These are phyloP conservation scores for Ceryle rudis DNA, from an alignment of 2,797 vertebrate genomes.

Conservation along the genomic window DNA sequence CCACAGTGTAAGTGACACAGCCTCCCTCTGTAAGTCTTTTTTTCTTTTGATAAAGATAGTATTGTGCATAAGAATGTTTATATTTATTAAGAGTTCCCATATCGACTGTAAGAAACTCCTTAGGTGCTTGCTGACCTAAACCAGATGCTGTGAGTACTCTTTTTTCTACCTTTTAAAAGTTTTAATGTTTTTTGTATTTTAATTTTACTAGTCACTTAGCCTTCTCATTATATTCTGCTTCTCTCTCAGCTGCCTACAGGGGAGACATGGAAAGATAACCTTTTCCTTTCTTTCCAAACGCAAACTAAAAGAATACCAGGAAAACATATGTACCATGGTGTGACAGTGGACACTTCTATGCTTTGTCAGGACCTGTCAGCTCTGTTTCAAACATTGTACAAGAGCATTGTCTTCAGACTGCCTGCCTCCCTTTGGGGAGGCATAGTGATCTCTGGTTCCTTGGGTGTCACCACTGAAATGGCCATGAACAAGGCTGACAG, in stretches of 20 bases:
- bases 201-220: conserved; percentile 22
- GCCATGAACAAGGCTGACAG: not conserved
- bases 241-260: not conserved
- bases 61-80: not conserved
- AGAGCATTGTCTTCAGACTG: not conserved
- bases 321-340: not conserved
- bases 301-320: not conserved
- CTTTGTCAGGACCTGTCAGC: not conserved
- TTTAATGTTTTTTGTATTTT: conserved; percentile 27
- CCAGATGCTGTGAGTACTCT: not conserved
- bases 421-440: not conserved
- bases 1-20: not conserved
- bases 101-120: not conserved
- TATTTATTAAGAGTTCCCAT: conserved; percentile 21
- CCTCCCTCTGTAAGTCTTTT: not conserved
- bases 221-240: not conserved
- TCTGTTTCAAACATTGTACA: not conserved
- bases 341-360: not conserved
- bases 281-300: not conserved
- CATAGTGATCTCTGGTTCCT: not conserved
- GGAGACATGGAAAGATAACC: not conserved
- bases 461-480: not conserved
- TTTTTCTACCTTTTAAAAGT: conserved; percentile 10
- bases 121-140: conserved; percentile 49
- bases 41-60: conserved; percentile 30